Base-by-base conservation (phyloP, 2,113 vertebrate species). In the Malurus cyaneus region DNA sequence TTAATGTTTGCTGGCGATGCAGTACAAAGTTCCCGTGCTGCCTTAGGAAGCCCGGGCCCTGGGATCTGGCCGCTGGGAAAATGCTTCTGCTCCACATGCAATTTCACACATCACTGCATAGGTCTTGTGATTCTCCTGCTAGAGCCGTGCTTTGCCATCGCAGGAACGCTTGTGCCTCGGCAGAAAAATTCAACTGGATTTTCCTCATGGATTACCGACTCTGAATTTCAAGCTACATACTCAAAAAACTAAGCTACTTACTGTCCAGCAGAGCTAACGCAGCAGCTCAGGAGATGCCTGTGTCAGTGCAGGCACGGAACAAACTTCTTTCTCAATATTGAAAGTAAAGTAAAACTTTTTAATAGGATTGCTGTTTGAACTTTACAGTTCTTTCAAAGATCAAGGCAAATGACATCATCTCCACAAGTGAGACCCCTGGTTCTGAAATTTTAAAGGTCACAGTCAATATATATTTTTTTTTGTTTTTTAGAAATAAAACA, bases 311-410 rank as follows among this genome's bases (percentile, higher is more conserved):
- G 76, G 39, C 92, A 92, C 78, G 82, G 62, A 83, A 64, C 76
- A 88, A 82, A 69, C 86, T 86, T 83, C 44, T 83, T 88, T 80
- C 69, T 94, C 76, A 81, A 72, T 88, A 94, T 0, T 96, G 92
- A 94, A 96, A 93, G 78, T 77, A 74, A 96, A 96, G 67, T 90
- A 80, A 73, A 95, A 88, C 34, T 85, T 94, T 93, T 91, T 94
- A 94, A 95, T 94, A 95, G 89, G 85, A 94, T 94, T 88, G 93
- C 81, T 94, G 84, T 77, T 94, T 97, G 93, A 94, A 94, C 92
- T 92, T 90, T 70, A 94, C 4, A 23, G 79, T 78, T 95, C 72
- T 95, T 78, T 69, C 52, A 44, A 89, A 96, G 86, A 95, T 92
- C 88, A 95, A 97, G 80, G 95, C 90, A 88, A 92, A 93, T 92